Base-by-base conservation (phyloP, 2,797 vertebrate genomes). In the Pelobates cultripes region DNA sequence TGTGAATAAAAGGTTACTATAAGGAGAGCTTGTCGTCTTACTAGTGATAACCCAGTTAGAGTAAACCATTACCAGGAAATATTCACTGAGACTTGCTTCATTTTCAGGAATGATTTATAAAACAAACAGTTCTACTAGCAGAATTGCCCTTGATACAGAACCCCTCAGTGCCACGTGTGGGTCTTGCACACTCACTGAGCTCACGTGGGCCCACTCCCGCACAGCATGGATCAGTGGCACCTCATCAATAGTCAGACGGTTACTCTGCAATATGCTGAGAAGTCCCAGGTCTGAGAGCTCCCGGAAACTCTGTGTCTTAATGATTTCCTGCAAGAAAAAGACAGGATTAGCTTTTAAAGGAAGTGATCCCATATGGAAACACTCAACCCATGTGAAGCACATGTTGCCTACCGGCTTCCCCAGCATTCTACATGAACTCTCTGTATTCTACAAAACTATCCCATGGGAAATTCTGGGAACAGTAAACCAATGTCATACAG, bases 161-260 rank as follows among this genome's bases (percentile, higher is more conserved):
- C n/a, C n/a, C n/a, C n/a, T 28, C 28, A 28, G 5, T 47, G 45
- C 45, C 45, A 47, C 5, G 45, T 47, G 9, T 47, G 4, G 71
- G 8, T 17, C 14, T 42, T 13, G 14, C 5, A 1, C 17, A 77
- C 92, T 93, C 88, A 93, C 93, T 0, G 92, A 92, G 81, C 91
- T 93, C 87, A 94, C 91, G 0, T 92, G 90, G 0, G 92, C 92
- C 93, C 93, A 94, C 77, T 88, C 90, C 73, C 91, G 77, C 77
- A 91, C 90, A 0, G 91, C 92, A 75, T 85, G 80, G 57, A 94
- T 88, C 42, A 94, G 89, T 7, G 92, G 91, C 17, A 87, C 77
- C 67, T 94, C 92, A 0, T 94, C 93, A 63, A 90, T 86, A 0
- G 83, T 63, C 78, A 94, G 87, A 42, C 51, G 86, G 86, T 94